Evolutionary conservation across 1,140 invertebrate species (phyloP).

Genomic region (Argopecten irradians): DNA sequence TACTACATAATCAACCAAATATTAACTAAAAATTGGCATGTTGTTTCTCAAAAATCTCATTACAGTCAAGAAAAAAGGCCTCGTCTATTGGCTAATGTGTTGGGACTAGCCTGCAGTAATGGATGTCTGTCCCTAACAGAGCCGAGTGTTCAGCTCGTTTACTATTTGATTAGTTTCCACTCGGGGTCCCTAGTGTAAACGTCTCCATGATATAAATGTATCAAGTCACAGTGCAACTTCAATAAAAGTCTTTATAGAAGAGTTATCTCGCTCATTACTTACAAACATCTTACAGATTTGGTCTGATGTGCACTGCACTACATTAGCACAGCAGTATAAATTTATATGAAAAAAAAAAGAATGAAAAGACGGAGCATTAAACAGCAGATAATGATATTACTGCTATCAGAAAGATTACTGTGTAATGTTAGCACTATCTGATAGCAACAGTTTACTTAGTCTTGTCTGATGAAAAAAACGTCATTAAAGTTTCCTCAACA

Average conservation of each 20-base stretch:
- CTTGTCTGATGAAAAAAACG: neutral
- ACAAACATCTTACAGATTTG: neutral
- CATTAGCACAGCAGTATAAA: neutral
- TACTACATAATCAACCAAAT: neutral
- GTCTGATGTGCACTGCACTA: neutral
- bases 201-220: slow-evolving; percentile 6
- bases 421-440: neutral
- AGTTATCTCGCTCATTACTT: neutral
- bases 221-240: neutral
- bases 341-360: neutral
- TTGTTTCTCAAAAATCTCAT: slow-evolving; percentile 1
- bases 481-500: neutral
- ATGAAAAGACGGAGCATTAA: neutral
- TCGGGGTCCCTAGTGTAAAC: neutral
- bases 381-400: neutral
- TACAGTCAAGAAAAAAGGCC: neutral
- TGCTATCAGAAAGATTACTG: neutral
- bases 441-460: neutral
- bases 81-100: neutral
- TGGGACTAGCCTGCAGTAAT: neutral
- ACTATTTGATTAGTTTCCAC: neutral
- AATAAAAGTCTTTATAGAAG: neutral
- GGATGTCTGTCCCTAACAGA: neutral
- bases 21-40: slow-evolving; percentile 11
- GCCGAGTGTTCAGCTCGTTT: neutral